phyloP scores from a whole-genome alignment of 2,113 vertebrate species.

The Vidua macroura region DNA sequence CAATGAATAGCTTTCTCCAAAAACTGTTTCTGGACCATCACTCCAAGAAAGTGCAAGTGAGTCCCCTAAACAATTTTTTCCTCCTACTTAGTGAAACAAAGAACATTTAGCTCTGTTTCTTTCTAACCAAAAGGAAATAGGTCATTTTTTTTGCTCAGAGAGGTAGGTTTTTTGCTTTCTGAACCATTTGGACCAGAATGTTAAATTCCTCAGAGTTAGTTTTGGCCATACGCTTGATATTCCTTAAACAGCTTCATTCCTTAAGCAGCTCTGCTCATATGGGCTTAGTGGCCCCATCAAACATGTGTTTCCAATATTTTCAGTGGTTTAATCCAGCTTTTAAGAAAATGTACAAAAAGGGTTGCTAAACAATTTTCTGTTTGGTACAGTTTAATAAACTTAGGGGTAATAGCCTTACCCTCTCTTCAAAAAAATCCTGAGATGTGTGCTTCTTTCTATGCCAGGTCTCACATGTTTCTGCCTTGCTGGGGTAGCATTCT shows the following conservation, averaged over 20 bases:
- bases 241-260: background rate
- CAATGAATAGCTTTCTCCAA: background rate
- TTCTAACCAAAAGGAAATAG: background rate
- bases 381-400: background rate
- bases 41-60: background rate
- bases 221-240: background rate
- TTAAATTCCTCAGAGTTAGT: background rate
- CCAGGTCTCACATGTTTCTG: rapidly evolving
- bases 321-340: background rate
- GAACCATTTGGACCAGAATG: background rate
- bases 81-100: background rate
- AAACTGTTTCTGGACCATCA: background rate
- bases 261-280: background rate
- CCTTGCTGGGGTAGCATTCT: rapidly evolving
- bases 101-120: background rate
- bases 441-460: background rate
- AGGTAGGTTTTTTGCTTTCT: background rate
- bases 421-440: background rate
- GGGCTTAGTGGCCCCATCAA: background rate
- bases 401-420: background rate
- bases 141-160: background rate
- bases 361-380: background rate
- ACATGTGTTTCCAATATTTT: slow-evolving; percentile 56
- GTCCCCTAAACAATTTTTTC: background rate
- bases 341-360: background rate